Evolutionary conservation across 2,797 vertebrate genomes (phyloP).

Genomic region (Dendrocincla tyrannina): DNA sequence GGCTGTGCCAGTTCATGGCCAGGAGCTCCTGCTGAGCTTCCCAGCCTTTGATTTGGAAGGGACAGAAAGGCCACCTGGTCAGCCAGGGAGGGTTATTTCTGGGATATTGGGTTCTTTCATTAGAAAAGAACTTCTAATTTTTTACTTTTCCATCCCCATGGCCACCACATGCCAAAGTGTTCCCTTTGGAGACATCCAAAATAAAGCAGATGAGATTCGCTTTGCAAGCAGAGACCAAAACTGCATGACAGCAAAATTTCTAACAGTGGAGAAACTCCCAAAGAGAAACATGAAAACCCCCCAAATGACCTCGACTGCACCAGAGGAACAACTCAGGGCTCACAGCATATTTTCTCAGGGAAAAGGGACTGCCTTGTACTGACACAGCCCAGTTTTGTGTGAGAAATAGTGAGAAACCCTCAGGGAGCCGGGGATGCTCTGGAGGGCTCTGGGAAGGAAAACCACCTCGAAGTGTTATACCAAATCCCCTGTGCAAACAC

Average conservation of each 20-base stretch:
- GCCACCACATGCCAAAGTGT: fast-evolving
- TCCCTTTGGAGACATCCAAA: not conserved
- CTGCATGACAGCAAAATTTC: not conserved
- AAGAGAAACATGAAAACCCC: not conserved
- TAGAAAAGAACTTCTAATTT: not conserved
- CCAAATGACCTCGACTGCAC: not conserved
- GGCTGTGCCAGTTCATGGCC: not conserved
- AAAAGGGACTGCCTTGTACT: not conserved
- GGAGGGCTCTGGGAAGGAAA: not conserved
- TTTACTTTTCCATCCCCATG: not conserved
- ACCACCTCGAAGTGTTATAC: not conserved
- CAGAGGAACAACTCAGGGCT: not conserved
- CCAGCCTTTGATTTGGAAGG: not conserved
- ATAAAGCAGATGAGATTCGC: not conserved
- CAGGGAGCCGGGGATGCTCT: fast-evolving
- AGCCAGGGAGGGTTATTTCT: not conserved
- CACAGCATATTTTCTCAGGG: not conserved
- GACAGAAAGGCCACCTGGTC: not conserved
- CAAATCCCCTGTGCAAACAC: not conserved
- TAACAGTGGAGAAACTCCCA: not conserved
- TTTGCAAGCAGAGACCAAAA: not conserved
- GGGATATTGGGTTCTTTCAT: not conserved
- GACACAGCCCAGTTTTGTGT: not conserved
- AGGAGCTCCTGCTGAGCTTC: not conserved
- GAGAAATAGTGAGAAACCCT: not conserved